Base-by-base conservation (phyloP, 2,113 vertebrate genomes). In the Empidonax traillii region DNA sequence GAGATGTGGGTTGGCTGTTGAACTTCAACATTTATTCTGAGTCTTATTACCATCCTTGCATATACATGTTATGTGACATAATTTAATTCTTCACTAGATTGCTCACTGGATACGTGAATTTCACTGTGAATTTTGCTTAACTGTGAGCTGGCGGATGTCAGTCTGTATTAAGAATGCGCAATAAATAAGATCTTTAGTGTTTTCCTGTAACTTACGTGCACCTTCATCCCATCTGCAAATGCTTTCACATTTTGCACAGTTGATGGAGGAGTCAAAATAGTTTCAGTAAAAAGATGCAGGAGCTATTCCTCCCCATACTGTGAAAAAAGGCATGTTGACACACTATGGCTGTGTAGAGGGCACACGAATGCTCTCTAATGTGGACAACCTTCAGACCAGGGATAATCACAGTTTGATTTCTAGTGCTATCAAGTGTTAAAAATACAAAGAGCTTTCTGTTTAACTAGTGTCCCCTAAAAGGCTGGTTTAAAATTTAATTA, bases 401-500 rank as follows among this genome's bases (percentile, higher is more conserved):
- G 37, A 65, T 91, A 33, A 39, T 72, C 30, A 16, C 20, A 11
- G 56, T 47, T 81, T 52, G 17, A n/a, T 77, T 90, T 67, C 52
- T 74, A 44, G 21, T 37, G 52, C 30, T 89, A 27, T 56, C 77
- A 81, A 93, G 24, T 71, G 7, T 74, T 59, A 51, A 86, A 52
- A 84, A 73, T 59, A 76, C 46, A 46, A 83, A 69, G 51, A 51
- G 16, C 46, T 95, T 83, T 90, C 59, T 66, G 23, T 86, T 80
- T 53, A 77, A 73, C 46, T 69, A 6, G 44, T 67, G 47, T 55
- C n/a, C 37, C 44, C 13, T 76, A 52, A 74, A 92, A 87, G 33
- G 27, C 56, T 74, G 51, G 19, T 90, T 96, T 89, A 87, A 91
- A 95, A 77, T 83, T 68, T 90, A 87, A 49, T 90, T 89, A 44